These are phyloP conservation scores for Zaprionus ghesquierei DNA, from an alignment of 1,140 invertebrate species.

Conservation along the genomic window DNA sequence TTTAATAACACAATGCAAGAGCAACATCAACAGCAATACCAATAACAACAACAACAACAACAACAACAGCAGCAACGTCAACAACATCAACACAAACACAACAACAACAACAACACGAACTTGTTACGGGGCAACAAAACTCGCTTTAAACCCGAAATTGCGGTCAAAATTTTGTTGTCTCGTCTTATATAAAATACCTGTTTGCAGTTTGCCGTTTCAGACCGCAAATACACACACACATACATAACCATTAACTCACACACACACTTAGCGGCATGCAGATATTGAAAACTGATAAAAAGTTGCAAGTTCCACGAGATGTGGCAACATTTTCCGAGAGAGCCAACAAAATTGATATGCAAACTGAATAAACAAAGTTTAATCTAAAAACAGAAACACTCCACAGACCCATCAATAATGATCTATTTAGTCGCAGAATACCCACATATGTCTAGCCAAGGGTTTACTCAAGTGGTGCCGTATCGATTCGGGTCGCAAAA, in stretches of 20 bases:
- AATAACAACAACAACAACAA: conserved; percentile 3
- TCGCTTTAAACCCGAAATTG: conserved; percentile 47
- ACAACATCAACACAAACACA: conserved; percentile 9
- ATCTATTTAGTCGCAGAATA: no score
- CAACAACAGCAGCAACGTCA: conserved; percentile 5
- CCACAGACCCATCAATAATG: neutral
- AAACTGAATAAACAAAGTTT: conserved; percentile 30
- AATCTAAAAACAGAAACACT: neutral
- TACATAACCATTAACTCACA: neutral
- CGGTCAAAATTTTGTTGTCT: conserved; percentile 35
- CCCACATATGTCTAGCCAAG: neutral
- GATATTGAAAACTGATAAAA: conserved; percentile 20
- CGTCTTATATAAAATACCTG: conserved; percentile 72
- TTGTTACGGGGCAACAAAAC: conserved; percentile 45
- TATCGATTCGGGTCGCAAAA: neutral
- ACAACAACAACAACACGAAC: conserved; percentile 7
- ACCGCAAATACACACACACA: conserved; percentile 10
- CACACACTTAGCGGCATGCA: neutral
- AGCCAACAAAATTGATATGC: neutral
- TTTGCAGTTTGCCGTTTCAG: conserved; percentile 33
- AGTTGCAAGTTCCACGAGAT: conserved; percentile 16
- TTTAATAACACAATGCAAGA: conserved; percentile 51
- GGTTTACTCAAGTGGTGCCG: conserved; percentile 37
- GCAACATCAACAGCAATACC: conserved; percentile 1
- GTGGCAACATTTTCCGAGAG: neutral